Evolutionary conservation across 1,140 invertebrate species (phyloP), one percentile per base, ranked within the genome.

Genomic region (Drosophila persimilis): DNA sequence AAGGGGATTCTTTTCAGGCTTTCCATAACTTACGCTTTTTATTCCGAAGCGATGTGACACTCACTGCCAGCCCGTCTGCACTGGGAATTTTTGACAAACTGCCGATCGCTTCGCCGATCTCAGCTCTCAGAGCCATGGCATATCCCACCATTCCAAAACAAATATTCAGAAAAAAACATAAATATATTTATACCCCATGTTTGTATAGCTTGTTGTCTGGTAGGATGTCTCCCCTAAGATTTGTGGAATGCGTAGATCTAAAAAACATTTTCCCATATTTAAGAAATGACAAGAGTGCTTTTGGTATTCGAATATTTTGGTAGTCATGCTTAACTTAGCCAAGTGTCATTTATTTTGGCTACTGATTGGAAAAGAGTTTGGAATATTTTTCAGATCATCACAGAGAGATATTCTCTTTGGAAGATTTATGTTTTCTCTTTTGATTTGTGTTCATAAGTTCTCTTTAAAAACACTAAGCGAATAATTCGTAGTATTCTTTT

Each of bases 61-160:
- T 77, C 52, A 47, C 35, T 39, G 35, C 9, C 35, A 59, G 77
- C 9, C 31, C 62, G 77, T 81, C 70, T 65, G 51, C 55, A 65
- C 53, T 85, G 74, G 77, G 79, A 52, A 86, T 61, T 78, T 85
- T 81, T 88, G 77, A 81, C 84, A 85, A 86, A 85, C 81, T 88
- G 81, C 65, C 77, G 81, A 86, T 73, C 64, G 69, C 58, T 67
- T 64, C 29, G 57, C 63, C 26, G 63, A 50, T 56, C 83, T 55
- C 58, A 74, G 48, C 43, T 74, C 58, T 73, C 31, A 58, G 48
- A 69, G 63, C 63, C 65, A 44, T 57, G 35, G 50, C 60, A 53
- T 22, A 52, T 47, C 61, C 60, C 65, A 50, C 60, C 65, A 57
- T 57, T 35, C 31, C 31, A 35, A 67, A 67, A 67, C 50, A 69